Percentiles rank a stretch among this genome's conserved stretches.
Conservation (phyloP, 2,888 invertebrate genomes). For the Tetragnatha montana region DNA sequence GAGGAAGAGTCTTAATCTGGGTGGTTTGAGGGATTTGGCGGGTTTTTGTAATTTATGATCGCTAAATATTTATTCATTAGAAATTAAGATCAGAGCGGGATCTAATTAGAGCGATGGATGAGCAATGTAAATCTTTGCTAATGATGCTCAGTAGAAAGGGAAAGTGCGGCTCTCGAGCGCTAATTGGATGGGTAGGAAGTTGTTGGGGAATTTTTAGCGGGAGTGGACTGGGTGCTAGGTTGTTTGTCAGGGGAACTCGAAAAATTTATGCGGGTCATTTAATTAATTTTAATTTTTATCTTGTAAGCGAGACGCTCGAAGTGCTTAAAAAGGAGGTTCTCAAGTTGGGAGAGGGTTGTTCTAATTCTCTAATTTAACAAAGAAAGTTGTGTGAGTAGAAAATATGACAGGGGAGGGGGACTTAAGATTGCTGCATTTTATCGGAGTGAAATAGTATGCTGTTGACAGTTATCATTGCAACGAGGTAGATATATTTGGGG, state of each 20-base stretch:
- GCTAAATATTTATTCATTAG: conserved; percentile 1
- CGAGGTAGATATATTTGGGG: too few species aligned
- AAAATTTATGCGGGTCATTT: neutral
- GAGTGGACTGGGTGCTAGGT: neutral
- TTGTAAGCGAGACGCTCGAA: neutral
- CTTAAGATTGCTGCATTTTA: too few species aligned
- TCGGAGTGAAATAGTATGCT: too few species aligned
- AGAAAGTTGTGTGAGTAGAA: too few species aligned
- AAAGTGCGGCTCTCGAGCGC: neutral
- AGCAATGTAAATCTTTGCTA: neutral
- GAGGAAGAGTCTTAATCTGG: neutral
- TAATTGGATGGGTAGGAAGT: neutral
- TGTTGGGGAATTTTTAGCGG: neutral
- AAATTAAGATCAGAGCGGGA: neutral
- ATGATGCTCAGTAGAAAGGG: neutral
- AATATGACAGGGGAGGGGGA: too few species aligned
- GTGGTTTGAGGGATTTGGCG: neutral
- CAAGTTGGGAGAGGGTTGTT: neutral
- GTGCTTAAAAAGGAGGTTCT: neutral
- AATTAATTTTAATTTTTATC: neutral
- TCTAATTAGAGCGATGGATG: neutral
- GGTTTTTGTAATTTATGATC: conserved; percentile 1
- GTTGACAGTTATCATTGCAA: too few species aligned
- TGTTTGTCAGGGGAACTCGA: neutral
- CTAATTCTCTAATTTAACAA: too few species aligned